phyloP scores from a whole-genome alignment of 2,888 invertebrate species.

The Fissipunctia ypsillon region DNA sequence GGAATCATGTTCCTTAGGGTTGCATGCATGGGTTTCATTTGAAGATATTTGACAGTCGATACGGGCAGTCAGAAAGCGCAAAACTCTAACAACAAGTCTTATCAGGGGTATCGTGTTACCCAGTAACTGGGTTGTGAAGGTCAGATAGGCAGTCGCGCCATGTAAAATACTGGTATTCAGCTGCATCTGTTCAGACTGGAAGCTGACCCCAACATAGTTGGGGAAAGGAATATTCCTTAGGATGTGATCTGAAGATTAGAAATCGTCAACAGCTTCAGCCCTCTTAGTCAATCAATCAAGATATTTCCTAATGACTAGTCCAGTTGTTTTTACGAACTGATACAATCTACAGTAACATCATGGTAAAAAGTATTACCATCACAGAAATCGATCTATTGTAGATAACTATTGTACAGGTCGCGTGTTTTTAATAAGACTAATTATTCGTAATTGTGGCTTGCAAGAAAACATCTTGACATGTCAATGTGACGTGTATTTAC shows the following conservation, averaged over 20 bases:
- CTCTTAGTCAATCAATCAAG: not conserved
- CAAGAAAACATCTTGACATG: not conserved
- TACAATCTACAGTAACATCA: not conserved
- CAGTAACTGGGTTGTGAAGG: not conserved
- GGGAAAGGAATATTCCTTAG: not conserved
- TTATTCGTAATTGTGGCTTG: not conserved
- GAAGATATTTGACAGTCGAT: too few species aligned
- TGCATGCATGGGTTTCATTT: too few species aligned
- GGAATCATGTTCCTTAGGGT: too few species aligned
- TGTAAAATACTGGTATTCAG: not conserved
- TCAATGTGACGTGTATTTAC: not conserved
- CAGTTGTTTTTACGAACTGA: not conserved
- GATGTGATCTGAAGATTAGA: too few species aligned
- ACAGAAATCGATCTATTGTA: not conserved
- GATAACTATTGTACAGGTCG: not conserved
- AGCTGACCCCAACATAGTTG: not conserved
- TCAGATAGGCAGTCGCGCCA: not conserved
- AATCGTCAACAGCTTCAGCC: too few species aligned
- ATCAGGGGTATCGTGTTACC: too few species aligned
- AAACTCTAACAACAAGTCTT: slow-evolving; percentile 3
- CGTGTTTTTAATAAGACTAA: slow-evolving; percentile 1
- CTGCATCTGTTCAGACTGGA: not conserved
- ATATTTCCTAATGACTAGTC: not conserved
- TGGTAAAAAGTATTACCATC: slow-evolving; percentile 4
- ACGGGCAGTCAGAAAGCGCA: not conserved